Percentiles rank a stretch among this genome's conserved stretches.
Conservation (phyloP, 2,113 vertebrate species). For the Onychostoma macrolepis region DNA sequence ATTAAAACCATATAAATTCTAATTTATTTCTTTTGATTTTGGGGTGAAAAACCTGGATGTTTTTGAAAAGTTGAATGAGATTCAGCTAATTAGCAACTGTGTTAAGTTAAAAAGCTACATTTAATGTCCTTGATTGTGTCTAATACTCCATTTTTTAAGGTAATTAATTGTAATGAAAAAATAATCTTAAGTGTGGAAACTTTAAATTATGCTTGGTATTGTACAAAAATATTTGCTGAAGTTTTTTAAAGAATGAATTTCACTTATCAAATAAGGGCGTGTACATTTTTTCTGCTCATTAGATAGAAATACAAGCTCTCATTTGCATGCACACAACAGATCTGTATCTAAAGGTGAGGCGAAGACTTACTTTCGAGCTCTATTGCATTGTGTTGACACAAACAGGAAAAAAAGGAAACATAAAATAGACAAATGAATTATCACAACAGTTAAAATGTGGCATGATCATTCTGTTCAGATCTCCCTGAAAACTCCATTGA, state of each 20-base stretch:
- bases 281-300: conserved; percentile 87
- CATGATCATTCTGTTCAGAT: conserved; percentile 53
- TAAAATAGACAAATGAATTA: conserved; percentile 83
- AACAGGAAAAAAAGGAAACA: conserved; percentile 85
- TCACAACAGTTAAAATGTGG: conserved; percentile 74
- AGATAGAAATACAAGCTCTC: conserved; percentile 87
- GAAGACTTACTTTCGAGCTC: conserved; percentile 99
- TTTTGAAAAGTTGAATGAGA: background rate
- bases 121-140: background rate
- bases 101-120: background rate
- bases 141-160: background rate
- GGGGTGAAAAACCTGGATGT: background rate
- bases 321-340: conserved; percentile 94
- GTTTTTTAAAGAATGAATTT: conserved; percentile 81
- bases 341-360: conserved; percentile 80
- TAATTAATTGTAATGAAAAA: background rate
- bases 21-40: background rate
- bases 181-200: background rate
- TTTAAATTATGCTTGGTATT: background rate
- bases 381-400: conserved; percentile 99
- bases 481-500: background rate
- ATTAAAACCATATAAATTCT: background rate
- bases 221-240: background rate
- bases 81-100: background rate
- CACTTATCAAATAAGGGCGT: conserved; percentile 98